phyloP scores from a whole-genome alignment of 2,888 invertebrate species.

The Himalopsyche anomala region DNA sequence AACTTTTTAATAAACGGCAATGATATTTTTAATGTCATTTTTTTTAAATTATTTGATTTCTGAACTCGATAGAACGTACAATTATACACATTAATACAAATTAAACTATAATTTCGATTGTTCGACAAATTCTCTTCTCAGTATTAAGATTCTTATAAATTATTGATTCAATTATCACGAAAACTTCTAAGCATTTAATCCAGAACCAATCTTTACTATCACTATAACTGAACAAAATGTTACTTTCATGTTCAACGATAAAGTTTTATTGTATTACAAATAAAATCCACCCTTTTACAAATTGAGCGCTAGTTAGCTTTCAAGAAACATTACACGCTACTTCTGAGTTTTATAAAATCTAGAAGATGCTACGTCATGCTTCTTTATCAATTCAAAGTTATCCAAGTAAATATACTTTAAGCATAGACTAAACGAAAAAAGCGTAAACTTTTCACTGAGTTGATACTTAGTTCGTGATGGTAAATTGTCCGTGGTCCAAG shows the following conservation, averaged over 20 bases:
- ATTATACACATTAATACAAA: no score
- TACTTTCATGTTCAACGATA: background rate
- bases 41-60: no score
- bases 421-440: background rate
- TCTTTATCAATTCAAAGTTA: conserved; percentile 4
- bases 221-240: no score
- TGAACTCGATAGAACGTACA: no score
- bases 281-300: background rate
- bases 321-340: background rate
- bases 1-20: no score
- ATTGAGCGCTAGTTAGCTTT: background rate
- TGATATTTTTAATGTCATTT: no score
- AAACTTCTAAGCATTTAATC: no score
- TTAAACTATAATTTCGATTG: no score
- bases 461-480: conserved; percentile 9
- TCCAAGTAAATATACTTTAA: conserved; percentile 10
- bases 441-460: conserved; percentile 11
- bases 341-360: background rate
- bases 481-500: conserved; percentile 39
- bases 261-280: background rate
- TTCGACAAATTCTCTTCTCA: no score
- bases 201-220: no score
- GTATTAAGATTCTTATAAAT: no score
- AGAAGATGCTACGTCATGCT: background rate
- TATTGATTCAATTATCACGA: no score